A percentile compares a stretch with the other conserved stretches of the same genome.
Conservation (phyloP, 2,113 vertebrate genomes). For the Syngnathoides biaculeatus region DNA sequence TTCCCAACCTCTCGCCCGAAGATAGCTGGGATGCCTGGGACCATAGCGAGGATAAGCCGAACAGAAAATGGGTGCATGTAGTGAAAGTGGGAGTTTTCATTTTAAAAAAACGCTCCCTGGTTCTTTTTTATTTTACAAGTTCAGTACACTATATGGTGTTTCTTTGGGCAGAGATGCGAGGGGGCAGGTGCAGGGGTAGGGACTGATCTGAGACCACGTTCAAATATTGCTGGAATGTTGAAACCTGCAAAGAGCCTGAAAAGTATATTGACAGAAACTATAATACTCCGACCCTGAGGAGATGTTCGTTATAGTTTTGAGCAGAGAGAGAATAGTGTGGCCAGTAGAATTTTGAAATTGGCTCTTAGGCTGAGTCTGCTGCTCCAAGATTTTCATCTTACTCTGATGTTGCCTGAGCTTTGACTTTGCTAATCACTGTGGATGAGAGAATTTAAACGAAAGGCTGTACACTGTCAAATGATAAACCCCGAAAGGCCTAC, state of each 20-base stretch:
- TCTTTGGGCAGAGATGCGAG: too few species aligned
- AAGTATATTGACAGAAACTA: background rate
- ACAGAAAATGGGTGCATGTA: background rate
- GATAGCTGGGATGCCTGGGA: too few species aligned
- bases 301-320: background rate
- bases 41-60: too few species aligned
- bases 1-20: too few species aligned
- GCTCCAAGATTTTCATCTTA: constrained; percentile 31
- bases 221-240: too few species aligned
- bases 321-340: background rate
- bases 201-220: too few species aligned
- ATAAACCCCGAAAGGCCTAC: constrained; percentile 44
- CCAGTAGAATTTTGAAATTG: background rate
- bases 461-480: constrained; percentile 42
- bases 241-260: background rate
- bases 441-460: constrained; percentile 35
- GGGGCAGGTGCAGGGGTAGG: too few species aligned
- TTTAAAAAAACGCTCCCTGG: too few species aligned
- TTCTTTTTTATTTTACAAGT: too few species aligned
- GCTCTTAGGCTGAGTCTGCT: constrained; percentile 16
- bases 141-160: too few species aligned
- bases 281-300: background rate
- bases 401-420: constrained; percentile 45
- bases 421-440: constrained; percentile 47
- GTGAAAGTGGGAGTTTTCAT: too few species aligned